These are phyloP conservation scores for Drosophila lutescens DNA, from an alignment of 2,888 invertebrate genomes.

Conservation along the genomic window DNA sequence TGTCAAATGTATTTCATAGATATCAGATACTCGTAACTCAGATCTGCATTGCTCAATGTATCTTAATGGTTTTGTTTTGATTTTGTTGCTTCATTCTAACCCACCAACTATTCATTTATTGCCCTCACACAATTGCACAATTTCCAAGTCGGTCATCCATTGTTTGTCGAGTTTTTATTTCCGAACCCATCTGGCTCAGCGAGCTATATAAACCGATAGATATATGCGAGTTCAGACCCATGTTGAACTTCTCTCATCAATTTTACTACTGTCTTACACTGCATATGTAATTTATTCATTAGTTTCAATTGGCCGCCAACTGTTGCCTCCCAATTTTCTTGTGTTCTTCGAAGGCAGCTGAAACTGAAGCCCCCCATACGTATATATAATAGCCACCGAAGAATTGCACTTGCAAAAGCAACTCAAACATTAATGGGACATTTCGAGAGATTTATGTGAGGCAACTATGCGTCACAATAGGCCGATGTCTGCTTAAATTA, in stretches of 20 bases:
- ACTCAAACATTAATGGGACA: constrained; percentile 35
- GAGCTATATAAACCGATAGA: constrained; percentile 2
- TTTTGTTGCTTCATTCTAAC: constrained; percentile 2
- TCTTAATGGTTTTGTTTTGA: constrained; percentile 17
- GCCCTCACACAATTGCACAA: constrained; percentile 38
- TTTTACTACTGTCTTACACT: constrained; percentile 38
- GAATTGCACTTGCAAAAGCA: constrained; percentile 39
- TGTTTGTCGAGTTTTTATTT: constrained; percentile 22
- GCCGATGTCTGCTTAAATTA: constrained; percentile 51
- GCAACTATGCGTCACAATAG: constrained; percentile 36
- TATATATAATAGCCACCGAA: constrained; percentile 2
- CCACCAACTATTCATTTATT: constrained; percentile 16
- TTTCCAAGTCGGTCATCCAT: constrained; percentile 29
- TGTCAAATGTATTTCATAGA: too few species aligned
- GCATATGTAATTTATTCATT: constrained; percentile 69
- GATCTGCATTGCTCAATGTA: not conserved
- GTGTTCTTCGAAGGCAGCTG: not conserved
- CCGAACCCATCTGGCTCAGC: constrained; percentile 8
- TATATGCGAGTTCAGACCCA: constrained; percentile 87
- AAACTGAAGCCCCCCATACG: constrained; percentile 16
- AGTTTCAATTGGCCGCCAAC: constrained; percentile 66
- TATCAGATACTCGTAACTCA: not conserved
- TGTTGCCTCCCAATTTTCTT: constrained; percentile 24
- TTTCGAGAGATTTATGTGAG: constrained; percentile 46
- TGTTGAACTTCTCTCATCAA: constrained; percentile 68